Conservation (phyloP, 2,888 invertebrate species). For the Nomada flava region DNA sequence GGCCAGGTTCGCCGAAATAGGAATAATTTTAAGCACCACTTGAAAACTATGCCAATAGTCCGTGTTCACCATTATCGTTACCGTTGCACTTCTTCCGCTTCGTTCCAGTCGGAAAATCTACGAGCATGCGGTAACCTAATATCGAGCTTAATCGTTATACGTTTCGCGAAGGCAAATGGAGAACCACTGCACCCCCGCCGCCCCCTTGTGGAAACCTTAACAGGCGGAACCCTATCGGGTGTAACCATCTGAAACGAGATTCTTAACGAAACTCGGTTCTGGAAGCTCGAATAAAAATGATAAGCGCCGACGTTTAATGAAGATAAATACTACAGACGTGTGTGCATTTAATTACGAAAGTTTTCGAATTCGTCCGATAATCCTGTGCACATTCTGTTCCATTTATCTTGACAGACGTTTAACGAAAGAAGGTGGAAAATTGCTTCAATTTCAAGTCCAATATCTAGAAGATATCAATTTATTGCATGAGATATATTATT, state of each 20-base stretch:
- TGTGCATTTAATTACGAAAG: background rate
- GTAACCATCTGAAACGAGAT: conserved; percentile 17
- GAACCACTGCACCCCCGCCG: background rate
- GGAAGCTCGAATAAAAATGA: conserved; percentile 8
- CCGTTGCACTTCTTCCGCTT: conserved; percentile 61
- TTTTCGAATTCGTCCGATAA: background rate
- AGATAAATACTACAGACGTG: background rate
- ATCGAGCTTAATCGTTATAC: conserved; percentile 52
- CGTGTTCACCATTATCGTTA: conserved; percentile 71
- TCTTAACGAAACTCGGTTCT: conserved; percentile 13
- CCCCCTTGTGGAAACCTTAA: conserved; percentile 22
- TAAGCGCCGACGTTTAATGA: background rate
- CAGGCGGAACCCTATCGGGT: conserved; percentile 17
- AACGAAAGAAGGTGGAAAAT: background rate
- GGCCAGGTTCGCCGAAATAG: conserved; percentile 61
- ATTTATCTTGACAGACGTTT: background rate
- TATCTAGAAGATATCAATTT: no score
- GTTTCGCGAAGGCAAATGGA: conserved; percentile 18
- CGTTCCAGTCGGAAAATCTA: conserved; percentile 49
- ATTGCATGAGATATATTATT: no score
- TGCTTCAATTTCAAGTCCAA: no score
- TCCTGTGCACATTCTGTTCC: background rate
- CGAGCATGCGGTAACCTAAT: conserved; percentile 40
- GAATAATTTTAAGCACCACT: conserved; percentile 69
- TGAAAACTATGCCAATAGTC: conserved; percentile 71